Evolutionary conservation across 2,113 vertebrate species (phyloP), one percentile per base, ranked within the genome.

Genomic region (Hirundichthys speculiger): DNA sequence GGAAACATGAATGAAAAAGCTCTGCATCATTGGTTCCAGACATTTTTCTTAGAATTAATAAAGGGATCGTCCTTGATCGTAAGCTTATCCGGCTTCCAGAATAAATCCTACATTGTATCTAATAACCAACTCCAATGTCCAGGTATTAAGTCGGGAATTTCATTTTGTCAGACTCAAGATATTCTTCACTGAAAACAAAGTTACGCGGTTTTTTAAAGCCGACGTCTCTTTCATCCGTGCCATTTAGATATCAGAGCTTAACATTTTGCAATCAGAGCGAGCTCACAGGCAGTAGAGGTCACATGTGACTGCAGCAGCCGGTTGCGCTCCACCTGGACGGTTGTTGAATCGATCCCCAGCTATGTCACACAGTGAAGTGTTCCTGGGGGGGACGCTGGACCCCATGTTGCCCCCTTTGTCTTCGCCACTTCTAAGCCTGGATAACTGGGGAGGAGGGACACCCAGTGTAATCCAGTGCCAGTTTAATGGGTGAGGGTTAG

Each of bases 181-280:
- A 53, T 45, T 51, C 54, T 69, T 27, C n/a, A n/a, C n/a, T n/a
- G n/a, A n/a, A n/a, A n/a, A n/a, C 20, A 5, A 27, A 12, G 20
- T 55, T 52, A 53, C 46, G 34, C 56, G 11, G 7, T 46, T 64
- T 78, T 47, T 13, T n/a, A n/a, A 68, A 70, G 22, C 52, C 7
- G 0, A 0, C 1, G 2, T 20, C 3, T n/a, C 18, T 20, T n/a
- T 15, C 19, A 9, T 59, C 43, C 39, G 38, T 16, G 18, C 18
- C 15, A 19, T 22, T 9, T 13, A 13, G 13, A 54, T 58, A 16
- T 51, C 5, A 42, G n/a, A 69, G 30, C 19, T 47, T 52, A 48
- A 51, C 3, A 13, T 5, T 65, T 2, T 16, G 11, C 21, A 3
- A 43, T 58, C 5, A 25, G 39, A 50, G 20, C 1, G 15, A 25